Evolutionary conservation across 2,797 vertebrate species (phyloP).

Genomic region (Babyrousa celebensis): DNA sequence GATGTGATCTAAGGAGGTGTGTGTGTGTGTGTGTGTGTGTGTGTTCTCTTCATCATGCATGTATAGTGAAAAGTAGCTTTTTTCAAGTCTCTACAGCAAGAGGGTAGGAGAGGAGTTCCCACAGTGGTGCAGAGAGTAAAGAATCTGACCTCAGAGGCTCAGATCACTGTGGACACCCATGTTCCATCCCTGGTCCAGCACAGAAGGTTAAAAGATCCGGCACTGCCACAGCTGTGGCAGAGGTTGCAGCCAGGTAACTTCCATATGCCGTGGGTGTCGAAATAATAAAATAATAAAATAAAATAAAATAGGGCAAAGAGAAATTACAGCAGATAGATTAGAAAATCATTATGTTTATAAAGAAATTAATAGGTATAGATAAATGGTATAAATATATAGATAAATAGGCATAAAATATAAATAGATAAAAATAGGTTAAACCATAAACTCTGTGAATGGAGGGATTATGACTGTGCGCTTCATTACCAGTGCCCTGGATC

Average conservation of each 20-base stretch:
- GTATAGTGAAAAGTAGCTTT: neutral
- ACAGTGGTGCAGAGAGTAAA: no score
- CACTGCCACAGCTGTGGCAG: no score
- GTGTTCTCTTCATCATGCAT: neutral
- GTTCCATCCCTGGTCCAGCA: no score
- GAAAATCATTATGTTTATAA: neutral
- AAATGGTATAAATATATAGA: neutral
- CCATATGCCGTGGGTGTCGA: no score
- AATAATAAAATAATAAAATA: no score
- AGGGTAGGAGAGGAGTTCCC: neutral
- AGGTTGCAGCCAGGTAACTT: no score
- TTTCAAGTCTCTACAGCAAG: slow-evolving; percentile 5
- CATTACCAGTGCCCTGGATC: neutral
- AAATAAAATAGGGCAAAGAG: neutral
- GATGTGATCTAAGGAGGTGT: neutral
- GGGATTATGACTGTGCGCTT: neutral
- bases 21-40: neutral
- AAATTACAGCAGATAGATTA: neutral
- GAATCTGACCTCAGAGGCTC: no score
- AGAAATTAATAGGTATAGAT: neutral
- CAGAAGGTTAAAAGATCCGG: no score
- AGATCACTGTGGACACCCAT: no score
- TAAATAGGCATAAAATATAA: neutral
- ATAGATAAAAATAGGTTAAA: neutral
- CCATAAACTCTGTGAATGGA: neutral